A percentile compares a stretch with the other conserved stretches of the same genome.
Evolutionary conservation across 2,797 vertebrate species (phyloP).

Genomic region (Microhierax caerulescens): DNA sequence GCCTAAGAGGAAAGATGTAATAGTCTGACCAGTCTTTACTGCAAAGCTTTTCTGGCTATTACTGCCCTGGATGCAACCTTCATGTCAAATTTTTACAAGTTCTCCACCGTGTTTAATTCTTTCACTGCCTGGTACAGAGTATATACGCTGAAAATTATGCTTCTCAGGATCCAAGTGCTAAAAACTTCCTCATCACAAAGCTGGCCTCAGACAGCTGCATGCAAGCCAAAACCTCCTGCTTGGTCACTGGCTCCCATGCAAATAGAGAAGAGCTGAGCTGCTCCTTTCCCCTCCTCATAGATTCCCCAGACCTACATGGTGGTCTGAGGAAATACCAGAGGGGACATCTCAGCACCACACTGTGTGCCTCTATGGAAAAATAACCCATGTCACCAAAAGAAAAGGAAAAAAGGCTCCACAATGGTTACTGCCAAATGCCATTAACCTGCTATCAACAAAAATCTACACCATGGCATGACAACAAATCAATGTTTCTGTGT

Average conservation of each 20-base stretch:
- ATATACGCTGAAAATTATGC: neutral
- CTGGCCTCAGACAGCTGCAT: neutral
- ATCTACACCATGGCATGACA: neutral
- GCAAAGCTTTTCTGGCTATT: neutral
- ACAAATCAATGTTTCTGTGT: neutral
- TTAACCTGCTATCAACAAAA: conserved; percentile 14
- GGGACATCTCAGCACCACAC: neutral
- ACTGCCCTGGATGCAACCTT: neutral
- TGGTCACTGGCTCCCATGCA: neutral
- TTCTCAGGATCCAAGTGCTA: neutral
- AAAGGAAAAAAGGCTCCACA: neutral
- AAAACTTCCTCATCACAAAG: neutral
- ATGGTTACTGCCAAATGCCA: neutral
- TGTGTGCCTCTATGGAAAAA: neutral
- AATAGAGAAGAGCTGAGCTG: neutral
- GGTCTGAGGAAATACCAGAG: neutral
- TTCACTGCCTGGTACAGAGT: neutral
- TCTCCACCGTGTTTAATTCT: neutral
- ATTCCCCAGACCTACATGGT: neutral
- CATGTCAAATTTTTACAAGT: neutral
- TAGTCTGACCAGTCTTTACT: neutral
- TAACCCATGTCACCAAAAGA: neutral
- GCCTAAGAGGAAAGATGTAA: neutral
- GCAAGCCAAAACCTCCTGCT: neutral
- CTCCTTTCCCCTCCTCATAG: neutral